Conservation (phyloP, 2,113 vertebrate species). For the Oryzias celebensis region DNA sequence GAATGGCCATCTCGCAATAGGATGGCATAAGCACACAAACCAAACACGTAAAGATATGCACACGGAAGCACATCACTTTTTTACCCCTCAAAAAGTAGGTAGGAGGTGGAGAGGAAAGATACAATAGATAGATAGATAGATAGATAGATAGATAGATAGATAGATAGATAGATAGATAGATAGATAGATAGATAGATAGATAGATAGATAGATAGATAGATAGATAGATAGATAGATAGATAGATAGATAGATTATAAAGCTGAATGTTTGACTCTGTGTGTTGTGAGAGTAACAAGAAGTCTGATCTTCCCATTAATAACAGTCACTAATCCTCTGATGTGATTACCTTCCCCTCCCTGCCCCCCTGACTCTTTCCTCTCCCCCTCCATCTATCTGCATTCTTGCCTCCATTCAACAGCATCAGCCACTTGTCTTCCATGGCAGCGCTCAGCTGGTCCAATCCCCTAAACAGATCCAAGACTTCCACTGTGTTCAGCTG, state of each 20-base stretch:
- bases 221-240: conserved; percentile 30
- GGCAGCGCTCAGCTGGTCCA: conserved; percentile 68
- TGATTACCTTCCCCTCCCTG: conserved; percentile 63
- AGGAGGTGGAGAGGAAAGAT: conserved; percentile 47
- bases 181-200: conserved; percentile 19
- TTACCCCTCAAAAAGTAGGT: conserved; percentile 70
- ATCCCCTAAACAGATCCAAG: conserved; percentile 69
- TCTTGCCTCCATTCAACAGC: conserved; percentile 57
- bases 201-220: conserved; percentile 18
- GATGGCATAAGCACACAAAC: conserved; percentile 47
- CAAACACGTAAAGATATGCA: conserved; percentile 49
- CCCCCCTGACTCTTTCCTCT: conserved; percentile 23
- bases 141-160: conserved; percentile 30
- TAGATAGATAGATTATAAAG: conserved; percentile 15
- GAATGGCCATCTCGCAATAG: conserved; percentile 73
- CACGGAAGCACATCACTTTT: conserved; percentile 66
- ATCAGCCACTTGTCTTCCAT: conserved; percentile 69
- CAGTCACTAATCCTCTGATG: conserved; percentile 76
- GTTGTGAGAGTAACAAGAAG: conserved; percentile 43
- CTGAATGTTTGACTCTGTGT: not conserved
- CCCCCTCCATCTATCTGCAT: conserved; percentile 47
- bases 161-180: conserved; percentile 22
- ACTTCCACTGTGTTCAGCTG: conserved; percentile 72
- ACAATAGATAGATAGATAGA: conserved; percentile 21
- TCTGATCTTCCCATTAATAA: conserved; percentile 74